These are phyloP conservation scores for Forbesichthys agassizii DNA, from an alignment of 2,113 vertebrate species.

Conservation along the genomic window DNA sequence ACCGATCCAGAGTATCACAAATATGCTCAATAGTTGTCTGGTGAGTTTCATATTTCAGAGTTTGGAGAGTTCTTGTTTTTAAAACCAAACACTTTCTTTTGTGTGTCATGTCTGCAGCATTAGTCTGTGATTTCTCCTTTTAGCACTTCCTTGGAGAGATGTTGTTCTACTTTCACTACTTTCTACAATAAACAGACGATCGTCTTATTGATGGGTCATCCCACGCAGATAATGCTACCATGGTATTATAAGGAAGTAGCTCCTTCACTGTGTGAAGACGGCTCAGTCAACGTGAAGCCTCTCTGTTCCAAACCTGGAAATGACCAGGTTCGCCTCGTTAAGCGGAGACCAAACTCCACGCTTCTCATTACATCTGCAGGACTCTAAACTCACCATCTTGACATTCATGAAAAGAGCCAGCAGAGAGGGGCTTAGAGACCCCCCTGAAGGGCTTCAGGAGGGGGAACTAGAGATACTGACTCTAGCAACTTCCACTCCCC, in stretches of 20 bases:
- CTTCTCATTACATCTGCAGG: conserved; percentile 74
- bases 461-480: conserved; percentile 68
- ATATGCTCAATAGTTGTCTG: too few relatives aligned
- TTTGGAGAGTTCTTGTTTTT: too few relatives aligned
- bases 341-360: conserved; percentile 65
- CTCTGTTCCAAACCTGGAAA: conserved; percentile 48
- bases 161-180: too few relatives aligned
- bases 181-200: not conserved
- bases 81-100: too few relatives aligned
- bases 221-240: conserved; percentile 36
- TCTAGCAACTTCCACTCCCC: conserved; percentile 68
- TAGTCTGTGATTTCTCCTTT: too few relatives aligned
- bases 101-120: too few relatives aligned
- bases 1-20: conserved; percentile 5
- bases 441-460: conserved; percentile 70
- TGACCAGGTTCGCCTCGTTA: conserved; percentile 71
- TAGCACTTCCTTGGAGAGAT: too few relatives aligned
- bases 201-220: conserved; percentile 9
- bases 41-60: too few relatives aligned
- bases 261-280: conserved; percentile 11
- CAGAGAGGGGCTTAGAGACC: conserved; percentile 68
- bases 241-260: conserved; percentile 28
- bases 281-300: conserved; percentile 24
- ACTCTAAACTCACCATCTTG: conserved; percentile 77
- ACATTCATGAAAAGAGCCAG: conserved; percentile 77